Evolutionary conservation across 1,140 invertebrate species (phyloP), one percentile per base, ranked within the genome.

Genomic region (Drosophila aff.): DNA sequence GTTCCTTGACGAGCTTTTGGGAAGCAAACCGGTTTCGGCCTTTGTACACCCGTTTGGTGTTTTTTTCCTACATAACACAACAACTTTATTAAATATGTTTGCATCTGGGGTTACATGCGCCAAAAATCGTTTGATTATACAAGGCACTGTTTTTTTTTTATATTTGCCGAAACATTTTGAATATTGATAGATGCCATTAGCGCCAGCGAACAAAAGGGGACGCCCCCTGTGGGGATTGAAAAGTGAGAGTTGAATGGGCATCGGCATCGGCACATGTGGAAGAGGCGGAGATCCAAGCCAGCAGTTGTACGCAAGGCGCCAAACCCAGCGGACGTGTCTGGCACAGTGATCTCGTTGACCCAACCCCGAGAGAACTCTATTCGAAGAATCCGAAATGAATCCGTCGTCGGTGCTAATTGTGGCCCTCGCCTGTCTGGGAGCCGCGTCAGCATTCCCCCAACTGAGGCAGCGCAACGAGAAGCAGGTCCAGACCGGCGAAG

Each of bases 171-270:
- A 81, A 61, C 36, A 81, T 76, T 33, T 82, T 87, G 66, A 86
- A 87, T 86, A 86, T 86, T 82, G 81, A 87, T 87, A 62, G 78
- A 58, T 61, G 31, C 53, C 68, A 76, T 86, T 86, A 86, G 55
- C 69, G 63, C 66, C 59, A 21, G 3, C 52, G 21, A 36, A 52
- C 50, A 46, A 50, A 55, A 49, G 64, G 82, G 74, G 68, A 50
- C 49, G 78, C 78, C 77, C 83, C 81, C 76, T 49, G 52, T 47
- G 60, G 53, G 49, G 68, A 67, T 85, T 81, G 64, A 79, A 89
- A 91, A 90, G 86, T 91, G 82, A 90, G 85, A 90, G 85, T 87
- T 85, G 62, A 62, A 75, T 78, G 69, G 57, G 60, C 59, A 59
- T 33, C 59, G 21, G 40, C 50, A 55, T 55, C 33, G 33, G 33